phyloP scores from a whole-genome alignment of 2,797 vertebrate species.

The Crocidura indochinensis region DNA sequence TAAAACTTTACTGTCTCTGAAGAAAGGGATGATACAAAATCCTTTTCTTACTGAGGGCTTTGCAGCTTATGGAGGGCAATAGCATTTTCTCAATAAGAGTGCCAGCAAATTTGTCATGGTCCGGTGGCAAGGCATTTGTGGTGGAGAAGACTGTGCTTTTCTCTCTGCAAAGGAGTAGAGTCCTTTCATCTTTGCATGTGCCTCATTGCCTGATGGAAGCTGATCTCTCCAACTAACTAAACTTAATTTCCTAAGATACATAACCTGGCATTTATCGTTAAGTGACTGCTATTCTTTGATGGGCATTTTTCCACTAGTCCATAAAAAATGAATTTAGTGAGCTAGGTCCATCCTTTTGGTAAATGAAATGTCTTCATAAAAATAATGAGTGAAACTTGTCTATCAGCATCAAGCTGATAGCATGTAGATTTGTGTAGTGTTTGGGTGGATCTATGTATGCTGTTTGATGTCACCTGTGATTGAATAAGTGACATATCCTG shows the following conservation, averaged over 20 bases:
- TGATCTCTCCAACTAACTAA: slow-evolving; percentile 6
- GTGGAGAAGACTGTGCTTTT: not conserved
- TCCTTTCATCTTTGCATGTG: not conserved
- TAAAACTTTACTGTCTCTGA: not conserved
- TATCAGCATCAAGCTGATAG: not conserved
- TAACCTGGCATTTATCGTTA: not conserved
- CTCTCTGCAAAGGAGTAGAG: not conserved
- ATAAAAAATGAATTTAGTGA: slow-evolving; percentile 47
- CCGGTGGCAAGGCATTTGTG: not conserved
- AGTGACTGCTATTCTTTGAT: slow-evolving; percentile 25
- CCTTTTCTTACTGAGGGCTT: not conserved
- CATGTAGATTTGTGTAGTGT: not conserved
- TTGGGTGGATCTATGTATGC: not conserved
- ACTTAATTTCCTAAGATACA: not conserved
- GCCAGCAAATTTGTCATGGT: not conserved
- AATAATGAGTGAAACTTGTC: slow-evolving; percentile 11
- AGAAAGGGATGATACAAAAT: slow-evolving; percentile 1
- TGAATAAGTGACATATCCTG: not conserved
- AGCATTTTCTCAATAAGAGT: not conserved
- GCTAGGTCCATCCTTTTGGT: slow-evolving; percentile 55
- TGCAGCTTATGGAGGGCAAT: not conserved
- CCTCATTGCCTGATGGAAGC: not conserved
- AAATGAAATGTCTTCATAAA: slow-evolving; percentile 15
- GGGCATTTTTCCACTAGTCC: slow-evolving; percentile 50
- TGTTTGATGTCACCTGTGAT: not conserved